A percentile compares a stretch with the other conserved stretches of the same genome.
These are phyloP conservation scores for Anas platyrhynchos DNA, from an alignment of 2,113 vertebrate species.

Conservation along the genomic window DNA sequence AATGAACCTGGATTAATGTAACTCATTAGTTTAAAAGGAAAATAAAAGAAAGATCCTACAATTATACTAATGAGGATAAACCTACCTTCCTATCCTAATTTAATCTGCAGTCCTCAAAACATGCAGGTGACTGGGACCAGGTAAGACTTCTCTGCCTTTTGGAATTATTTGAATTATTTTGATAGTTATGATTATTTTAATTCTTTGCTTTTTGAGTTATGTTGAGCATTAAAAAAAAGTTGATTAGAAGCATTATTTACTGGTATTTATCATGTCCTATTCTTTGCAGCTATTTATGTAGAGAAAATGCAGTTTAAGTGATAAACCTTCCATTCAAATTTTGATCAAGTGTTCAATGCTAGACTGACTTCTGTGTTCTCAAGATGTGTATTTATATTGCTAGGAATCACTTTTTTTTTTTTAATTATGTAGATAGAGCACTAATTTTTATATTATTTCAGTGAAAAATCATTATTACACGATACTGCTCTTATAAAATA, in stretches of 20 bases:
- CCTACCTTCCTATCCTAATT: slow-evolving; percentile 74
- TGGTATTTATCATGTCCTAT: neutral
- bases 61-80: slow-evolving; percentile 82
- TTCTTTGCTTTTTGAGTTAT: neutral
- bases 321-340: neutral
- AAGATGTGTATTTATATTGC: slow-evolving; percentile 33
- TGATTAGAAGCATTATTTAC: neutral
- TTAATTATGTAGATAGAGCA: slow-evolving; percentile 25
- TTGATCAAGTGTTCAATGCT: neutral
- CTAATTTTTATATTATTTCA: slow-evolving; percentile 48
- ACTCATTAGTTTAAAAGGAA: slow-evolving; percentile 87
- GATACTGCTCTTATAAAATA: slow-evolving; percentile 14
- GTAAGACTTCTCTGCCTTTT: slow-evolving; percentile 55
- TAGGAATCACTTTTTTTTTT: slow-evolving; percentile 10
- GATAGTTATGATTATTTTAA: neutral
- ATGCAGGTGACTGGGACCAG: slow-evolving; percentile 63
- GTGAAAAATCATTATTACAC: slow-evolving; percentile 3
- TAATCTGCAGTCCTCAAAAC: slow-evolving; percentile 64
- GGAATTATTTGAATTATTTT: neutral
- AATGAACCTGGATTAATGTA: slow-evolving; percentile 87
- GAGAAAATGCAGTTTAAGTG: neutral
- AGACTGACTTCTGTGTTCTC: neutral
- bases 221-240: neutral
- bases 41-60: slow-evolving; percentile 80
- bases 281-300: neutral